Conservation (phyloP, 1,140 invertebrate genomes). For the Orussus abietinus region DNA sequence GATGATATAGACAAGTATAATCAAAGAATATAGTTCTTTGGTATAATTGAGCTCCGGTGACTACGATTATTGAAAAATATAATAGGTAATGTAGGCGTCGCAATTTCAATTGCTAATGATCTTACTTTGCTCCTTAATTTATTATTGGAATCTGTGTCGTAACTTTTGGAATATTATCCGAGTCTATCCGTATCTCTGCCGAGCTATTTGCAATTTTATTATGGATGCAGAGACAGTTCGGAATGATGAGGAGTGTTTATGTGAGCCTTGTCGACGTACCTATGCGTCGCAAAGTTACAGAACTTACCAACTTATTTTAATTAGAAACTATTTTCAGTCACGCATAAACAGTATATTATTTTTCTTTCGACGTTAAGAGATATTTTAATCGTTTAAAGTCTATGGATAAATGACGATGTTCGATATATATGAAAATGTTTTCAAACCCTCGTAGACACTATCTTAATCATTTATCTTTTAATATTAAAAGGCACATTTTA, state of each 20-base stretch:
- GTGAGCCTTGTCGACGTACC: conserved; percentile 91
- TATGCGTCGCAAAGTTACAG: conserved; percentile 85
- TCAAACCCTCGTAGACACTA: not conserved
- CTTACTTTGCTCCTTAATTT: conserved; percentile 1
- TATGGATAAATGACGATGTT: not conserved
- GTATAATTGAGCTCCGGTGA: conserved; percentile 74
- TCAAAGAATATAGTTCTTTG: not conserved
- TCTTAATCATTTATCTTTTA: not conserved
- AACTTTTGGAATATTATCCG: too few relatives aligned
- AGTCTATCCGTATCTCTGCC: conserved; percentile 91
- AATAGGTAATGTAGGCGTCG: conserved; percentile 62
- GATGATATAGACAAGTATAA: not conserved
- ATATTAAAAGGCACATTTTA: not conserved
- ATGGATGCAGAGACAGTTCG: conserved; percentile 74
- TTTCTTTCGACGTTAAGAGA: conserved; percentile 97
- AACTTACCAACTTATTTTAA: conserved; percentile 75
- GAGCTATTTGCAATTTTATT: conserved; percentile 87
- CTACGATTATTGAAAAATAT: conserved; percentile 94
- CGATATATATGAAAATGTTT: conserved; percentile 3
- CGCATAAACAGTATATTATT: conserved; percentile 90
- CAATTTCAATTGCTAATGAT: not conserved
- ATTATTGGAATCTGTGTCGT: conserved; percentile 3
- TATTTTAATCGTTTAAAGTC: conserved; percentile 63
- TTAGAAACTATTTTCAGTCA: conserved; percentile 78
- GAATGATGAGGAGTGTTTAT: conserved; percentile 90